Conservation (phyloP, 2,797 vertebrate species). For the Sorex maritimensis region DNA sequence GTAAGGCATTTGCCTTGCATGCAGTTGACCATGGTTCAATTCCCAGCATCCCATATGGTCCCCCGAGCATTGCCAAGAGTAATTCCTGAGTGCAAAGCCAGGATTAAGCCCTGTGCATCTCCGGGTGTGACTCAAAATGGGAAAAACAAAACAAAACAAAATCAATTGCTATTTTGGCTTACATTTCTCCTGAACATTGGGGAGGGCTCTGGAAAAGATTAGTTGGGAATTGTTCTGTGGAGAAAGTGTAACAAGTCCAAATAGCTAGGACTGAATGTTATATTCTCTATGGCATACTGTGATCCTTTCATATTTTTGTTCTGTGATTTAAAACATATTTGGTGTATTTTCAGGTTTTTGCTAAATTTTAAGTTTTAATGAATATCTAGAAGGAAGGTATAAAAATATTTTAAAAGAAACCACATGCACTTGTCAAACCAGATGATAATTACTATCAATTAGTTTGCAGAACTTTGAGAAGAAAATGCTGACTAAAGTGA, state of each 20-base stretch:
- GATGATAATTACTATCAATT: not conserved
- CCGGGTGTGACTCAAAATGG: too few relatives aligned
- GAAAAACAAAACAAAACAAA: too few relatives aligned
- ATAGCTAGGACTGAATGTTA: not conserved
- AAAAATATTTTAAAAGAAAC: conserved; percentile 51
- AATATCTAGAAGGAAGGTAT: conserved; percentile 24
- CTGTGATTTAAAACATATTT: not conserved
- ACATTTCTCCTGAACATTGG: conserved; percentile 1
- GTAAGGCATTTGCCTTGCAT: too few relatives aligned
- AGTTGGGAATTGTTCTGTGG: not conserved
- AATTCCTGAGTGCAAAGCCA: too few relatives aligned
- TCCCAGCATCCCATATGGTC: too few relatives aligned
- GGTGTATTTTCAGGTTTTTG: not conserved
- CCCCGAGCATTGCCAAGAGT: too few relatives aligned
- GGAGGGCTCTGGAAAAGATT: not conserved
- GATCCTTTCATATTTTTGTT: not conserved
- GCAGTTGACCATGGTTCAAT: too few relatives aligned
- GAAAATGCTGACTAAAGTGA: not conserved
- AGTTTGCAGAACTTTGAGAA: conserved; percentile 31
- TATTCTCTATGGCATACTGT: not conserved
- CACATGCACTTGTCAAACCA: conserved; percentile 26
- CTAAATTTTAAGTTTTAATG: conserved; percentile 54
- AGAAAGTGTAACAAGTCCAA: not conserved
- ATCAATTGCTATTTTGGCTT: not conserved
- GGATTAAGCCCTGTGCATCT: too few relatives aligned